Percentiles rank a stretch among this genome's conserved stretches.
phyloP scores from a whole-genome alignment of 2,113 vertebrate species.

The Pavo muticus region DNA sequence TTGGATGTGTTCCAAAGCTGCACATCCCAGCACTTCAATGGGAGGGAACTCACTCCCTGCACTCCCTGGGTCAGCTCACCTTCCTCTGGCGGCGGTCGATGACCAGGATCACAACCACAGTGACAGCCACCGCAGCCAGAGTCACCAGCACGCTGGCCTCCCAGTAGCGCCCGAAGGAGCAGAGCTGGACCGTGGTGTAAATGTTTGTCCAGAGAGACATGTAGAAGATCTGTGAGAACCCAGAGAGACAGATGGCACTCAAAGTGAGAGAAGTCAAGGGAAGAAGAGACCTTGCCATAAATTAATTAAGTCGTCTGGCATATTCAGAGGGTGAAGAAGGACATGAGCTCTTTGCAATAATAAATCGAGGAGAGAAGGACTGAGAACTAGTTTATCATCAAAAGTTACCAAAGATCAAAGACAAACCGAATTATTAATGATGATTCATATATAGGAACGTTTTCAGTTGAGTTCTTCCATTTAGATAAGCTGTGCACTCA shows the following conservation, averaged over 20 bases:
- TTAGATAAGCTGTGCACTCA: slow-evolving; percentile 34
- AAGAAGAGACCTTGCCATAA: not conserved
- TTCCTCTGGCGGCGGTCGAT: slow-evolving; percentile 68
- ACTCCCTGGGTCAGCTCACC: slow-evolving; percentile 31
- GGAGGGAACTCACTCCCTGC: not conserved
- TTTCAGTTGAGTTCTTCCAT: not conserved
- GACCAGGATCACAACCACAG: slow-evolving; percentile 64
- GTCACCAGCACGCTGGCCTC: slow-evolving; percentile 72
- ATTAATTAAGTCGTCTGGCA: not conserved
- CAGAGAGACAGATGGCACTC: not conserved
- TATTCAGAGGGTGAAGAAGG: slow-evolving; percentile 3
- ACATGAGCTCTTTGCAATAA: not conserved
- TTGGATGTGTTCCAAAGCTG: not conserved
- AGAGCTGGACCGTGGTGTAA: slow-evolving; percentile 78
- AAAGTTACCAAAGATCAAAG: not conserved
- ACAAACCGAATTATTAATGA: slow-evolving; percentile 22
- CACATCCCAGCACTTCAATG: not conserved
- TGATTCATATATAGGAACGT: slow-evolving; percentile 37
- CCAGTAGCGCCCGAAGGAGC: slow-evolving; percentile 71
- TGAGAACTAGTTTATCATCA: not conserved
- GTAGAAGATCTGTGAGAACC: slow-evolving; percentile 76
- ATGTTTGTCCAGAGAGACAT: slow-evolving; percentile 81
- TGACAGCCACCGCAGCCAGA: slow-evolving; percentile 52
- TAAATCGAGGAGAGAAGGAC: not conserved
- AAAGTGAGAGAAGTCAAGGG: not conserved